Percentiles rank a stretch among this genome's conserved stretches.
Conservation (phyloP, 2,888 invertebrate genomes). For the Parasteatoda lunata region DNA sequence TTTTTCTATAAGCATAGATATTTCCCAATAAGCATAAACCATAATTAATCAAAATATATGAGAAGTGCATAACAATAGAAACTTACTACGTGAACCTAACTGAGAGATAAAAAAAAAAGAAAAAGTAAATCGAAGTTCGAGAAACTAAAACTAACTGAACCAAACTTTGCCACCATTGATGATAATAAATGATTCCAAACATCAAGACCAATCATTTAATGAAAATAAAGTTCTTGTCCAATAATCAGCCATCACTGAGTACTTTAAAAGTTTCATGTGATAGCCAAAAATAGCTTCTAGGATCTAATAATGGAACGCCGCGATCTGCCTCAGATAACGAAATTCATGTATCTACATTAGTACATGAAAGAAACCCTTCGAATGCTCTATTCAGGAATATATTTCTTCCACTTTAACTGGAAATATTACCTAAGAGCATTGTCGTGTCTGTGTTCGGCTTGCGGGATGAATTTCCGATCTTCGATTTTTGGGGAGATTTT, state of each 20-base stretch:
- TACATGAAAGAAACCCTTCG: slow-evolving; percentile 9
- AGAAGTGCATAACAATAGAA: too few species aligned
- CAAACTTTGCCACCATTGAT: background rate
- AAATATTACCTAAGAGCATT: slow-evolving; percentile 56
- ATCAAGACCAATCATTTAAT: slow-evolving; percentile 21
- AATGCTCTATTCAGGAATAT: slow-evolving; percentile 14
- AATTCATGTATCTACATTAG: slow-evolving; percentile 48
- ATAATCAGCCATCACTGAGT: background rate
- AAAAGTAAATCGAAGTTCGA: too few species aligned
- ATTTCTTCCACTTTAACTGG: slow-evolving; percentile 24
- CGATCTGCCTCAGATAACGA: slow-evolving; percentile 15
- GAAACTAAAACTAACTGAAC: too few species aligned
- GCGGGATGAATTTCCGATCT: slow-evolving; percentile 46
- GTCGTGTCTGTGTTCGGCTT: slow-evolving; percentile 52
- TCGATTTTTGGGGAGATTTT: slow-evolving; percentile 34
- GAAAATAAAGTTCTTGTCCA: slow-evolving; percentile 5
- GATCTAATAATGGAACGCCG: slow-evolving; percentile 20
- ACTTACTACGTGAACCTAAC: too few species aligned
- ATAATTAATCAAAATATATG: too few species aligned
- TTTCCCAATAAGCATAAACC: too few species aligned
- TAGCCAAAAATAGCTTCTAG: slow-evolving; percentile 4
- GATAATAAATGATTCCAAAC: slow-evolving; percentile 21
- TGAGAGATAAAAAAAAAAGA: too few species aligned
- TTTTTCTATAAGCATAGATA: too few species aligned
- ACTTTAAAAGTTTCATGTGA: slow-evolving; percentile 13